Conservation (phyloP, 1,140 invertebrate genomes). For the Zaprionus davidi region DNA sequence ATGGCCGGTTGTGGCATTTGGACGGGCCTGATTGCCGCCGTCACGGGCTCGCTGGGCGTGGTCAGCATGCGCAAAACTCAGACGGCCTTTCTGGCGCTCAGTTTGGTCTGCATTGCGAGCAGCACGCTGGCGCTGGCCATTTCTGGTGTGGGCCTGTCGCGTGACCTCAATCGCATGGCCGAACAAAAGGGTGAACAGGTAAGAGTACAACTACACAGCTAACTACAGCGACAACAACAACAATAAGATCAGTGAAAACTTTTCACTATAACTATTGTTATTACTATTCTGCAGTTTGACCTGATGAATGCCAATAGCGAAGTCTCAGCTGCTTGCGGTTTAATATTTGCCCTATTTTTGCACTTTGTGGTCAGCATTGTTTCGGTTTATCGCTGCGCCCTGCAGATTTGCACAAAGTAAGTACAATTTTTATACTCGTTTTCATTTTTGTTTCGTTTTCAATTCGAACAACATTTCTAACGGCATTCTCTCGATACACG, state of each 20-base stretch:
- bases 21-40: conserved; percentile 76
- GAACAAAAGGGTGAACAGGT: conserved; percentile 67
- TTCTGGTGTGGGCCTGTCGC: conserved; percentile 78
- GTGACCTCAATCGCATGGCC: conserved; percentile 76
- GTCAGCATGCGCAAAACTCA: conserved; percentile 80
- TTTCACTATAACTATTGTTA: conserved; percentile 23
- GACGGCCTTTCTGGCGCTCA: conserved; percentile 79
- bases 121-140: conserved; percentile 81
- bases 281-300: conserved; percentile 56
- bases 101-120: conserved; percentile 81
- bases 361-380: conserved; percentile 83
- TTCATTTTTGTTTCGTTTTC: not conserved
- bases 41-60: conserved; percentile 79
- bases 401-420: conserved; percentile 80
- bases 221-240: not conserved
- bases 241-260: conserved; percentile 4
- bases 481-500: not conserved
- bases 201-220: not conserved
- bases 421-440: conserved; percentile 36
- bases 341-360: conserved; percentile 77
- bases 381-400: conserved; percentile 79
- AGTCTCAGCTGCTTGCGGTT: conserved; percentile 75
- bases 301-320: conserved; percentile 71
- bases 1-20: conserved; percentile 82
- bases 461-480: conserved; percentile 5